Conservation (phyloP, 92 coral and sea anemone genomes). For the Actinostola sp. region DNA sequence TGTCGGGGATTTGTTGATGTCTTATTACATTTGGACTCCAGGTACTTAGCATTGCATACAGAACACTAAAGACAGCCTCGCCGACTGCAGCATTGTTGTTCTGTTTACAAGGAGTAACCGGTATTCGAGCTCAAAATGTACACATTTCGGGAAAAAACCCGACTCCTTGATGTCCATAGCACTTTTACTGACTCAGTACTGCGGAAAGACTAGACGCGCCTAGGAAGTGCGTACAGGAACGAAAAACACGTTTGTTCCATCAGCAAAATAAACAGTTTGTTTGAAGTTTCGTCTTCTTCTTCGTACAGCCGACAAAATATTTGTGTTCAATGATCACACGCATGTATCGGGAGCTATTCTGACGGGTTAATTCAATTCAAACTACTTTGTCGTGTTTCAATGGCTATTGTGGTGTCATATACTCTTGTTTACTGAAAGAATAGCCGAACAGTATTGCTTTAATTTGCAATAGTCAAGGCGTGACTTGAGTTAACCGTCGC, state of each 20-base stretch:
- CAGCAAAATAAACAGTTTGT: constrained; percentile 20
- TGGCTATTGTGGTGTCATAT: constrained; percentile 73
- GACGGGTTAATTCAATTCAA: constrained; percentile 17
- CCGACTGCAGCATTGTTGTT: constrained; percentile 3
- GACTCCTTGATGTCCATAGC: background rate
- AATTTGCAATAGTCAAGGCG: constrained; percentile 79
- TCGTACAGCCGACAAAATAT: constrained; percentile 3
- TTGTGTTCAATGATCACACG: background rate
- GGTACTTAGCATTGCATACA: background rate
- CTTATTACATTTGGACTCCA: too few relatives aligned
- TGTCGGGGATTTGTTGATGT: background rate
- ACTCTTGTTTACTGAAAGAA: constrained; percentile 85
- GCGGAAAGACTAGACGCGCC: background rate
- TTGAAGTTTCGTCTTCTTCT: constrained; percentile 18
- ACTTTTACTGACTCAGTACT: background rate
- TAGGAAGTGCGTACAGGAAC: constrained; percentile 8
- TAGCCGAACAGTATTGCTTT: constrained; percentile 75
- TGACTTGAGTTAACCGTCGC: constrained; percentile 45
- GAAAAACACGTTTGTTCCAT: constrained; percentile 12
- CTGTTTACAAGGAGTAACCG: background rate
- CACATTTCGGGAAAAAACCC: background rate
- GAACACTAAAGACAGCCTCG: background rate
- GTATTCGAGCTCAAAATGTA: background rate
- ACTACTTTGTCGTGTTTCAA: constrained; percentile 72
- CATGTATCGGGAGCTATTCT: constrained; percentile 12